Evolutionary conservation across 2,113 vertebrate genomes (phyloP).

Genomic region (Centropus bengalensis): DNA sequence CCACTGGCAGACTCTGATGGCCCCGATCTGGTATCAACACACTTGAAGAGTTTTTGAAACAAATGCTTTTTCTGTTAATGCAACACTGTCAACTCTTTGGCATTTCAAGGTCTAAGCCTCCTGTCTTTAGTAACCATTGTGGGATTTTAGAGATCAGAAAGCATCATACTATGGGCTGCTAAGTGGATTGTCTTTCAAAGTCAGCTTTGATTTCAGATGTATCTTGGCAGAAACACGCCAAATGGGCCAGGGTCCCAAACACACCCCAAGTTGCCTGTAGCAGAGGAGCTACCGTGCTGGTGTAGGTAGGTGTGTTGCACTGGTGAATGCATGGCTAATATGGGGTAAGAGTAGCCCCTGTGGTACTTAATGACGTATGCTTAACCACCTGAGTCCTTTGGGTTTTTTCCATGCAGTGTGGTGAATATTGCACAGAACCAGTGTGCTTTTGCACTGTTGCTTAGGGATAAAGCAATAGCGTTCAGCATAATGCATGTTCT

Average conservation of each 20-base stretch:
- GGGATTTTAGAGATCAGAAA: conserved; percentile 29
- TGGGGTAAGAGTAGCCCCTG: too few relatives aligned
- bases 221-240: background rate
- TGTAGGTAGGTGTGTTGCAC: accelerated
- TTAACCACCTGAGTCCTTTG: background rate
- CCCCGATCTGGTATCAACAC: background rate
- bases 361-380: background rate
- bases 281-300: background rate
- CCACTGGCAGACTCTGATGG: background rate
- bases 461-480: background rate
- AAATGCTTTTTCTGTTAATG: conserved; percentile 22
- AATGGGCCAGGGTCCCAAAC: background rate
- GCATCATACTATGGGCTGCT: background rate
- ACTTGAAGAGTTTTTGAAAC: conserved; percentile 16
- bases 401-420: background rate
- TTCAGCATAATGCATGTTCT: background rate
- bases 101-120: conserved; percentile 2
- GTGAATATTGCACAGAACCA: background rate
- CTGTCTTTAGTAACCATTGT: background rate
- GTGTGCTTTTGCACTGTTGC: background rate
- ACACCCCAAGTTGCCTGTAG: background rate
- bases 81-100: background rate
- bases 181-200: background rate
- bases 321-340: background rate
- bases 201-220: background rate